A percentile compares a stretch with the other conserved stretches of the same genome.
Conservation (phyloP, 2,797 vertebrate species). For the Poecilia velifera region DNA sequence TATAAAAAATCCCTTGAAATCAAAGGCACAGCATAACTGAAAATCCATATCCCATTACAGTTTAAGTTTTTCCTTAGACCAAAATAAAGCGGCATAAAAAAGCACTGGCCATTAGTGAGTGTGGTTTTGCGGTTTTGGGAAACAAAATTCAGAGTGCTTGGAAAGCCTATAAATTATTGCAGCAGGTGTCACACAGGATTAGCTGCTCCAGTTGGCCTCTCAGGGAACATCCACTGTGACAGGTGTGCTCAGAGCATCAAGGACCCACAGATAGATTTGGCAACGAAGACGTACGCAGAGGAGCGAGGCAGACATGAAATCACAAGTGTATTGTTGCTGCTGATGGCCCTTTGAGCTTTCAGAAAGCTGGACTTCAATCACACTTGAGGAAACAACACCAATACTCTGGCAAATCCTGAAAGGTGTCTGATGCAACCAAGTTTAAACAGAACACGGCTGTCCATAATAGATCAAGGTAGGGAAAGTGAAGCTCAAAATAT, state of each 20-base stretch:
- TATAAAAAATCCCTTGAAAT: slow-evolving; percentile 2
- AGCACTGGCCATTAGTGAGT: slow-evolving; percentile 32
- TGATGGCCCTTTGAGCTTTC: slow-evolving; percentile 63
- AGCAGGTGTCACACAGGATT: slow-evolving; percentile 77
- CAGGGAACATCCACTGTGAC: slow-evolving; percentile 78
- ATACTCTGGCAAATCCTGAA: slow-evolving; percentile 54
- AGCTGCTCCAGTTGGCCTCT: slow-evolving; percentile 78
- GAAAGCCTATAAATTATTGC: slow-evolving; percentile 79
- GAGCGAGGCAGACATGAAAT: slow-evolving; percentile 57
- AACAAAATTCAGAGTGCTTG: slow-evolving; percentile 66
- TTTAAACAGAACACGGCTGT: slow-evolving; percentile 66
- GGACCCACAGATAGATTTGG: slow-evolving; percentile 62
- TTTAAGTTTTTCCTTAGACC: slow-evolving; percentile 11
- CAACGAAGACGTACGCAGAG: slow-evolving; percentile 61
- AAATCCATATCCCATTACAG: slow-evolving; percentile 15
- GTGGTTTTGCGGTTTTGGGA: slow-evolving; percentile 48
- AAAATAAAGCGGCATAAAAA: slow-evolving; percentile 22
- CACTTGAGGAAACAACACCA: slow-evolving; percentile 60
- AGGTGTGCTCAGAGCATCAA: slow-evolving; percentile 76
- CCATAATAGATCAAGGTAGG: slow-evolving; percentile 75
- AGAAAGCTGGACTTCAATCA: slow-evolving; percentile 68
- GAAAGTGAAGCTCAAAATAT: slow-evolving; percentile 49
- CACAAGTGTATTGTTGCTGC: slow-evolving; percentile 57
- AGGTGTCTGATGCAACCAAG: slow-evolving; percentile 69
- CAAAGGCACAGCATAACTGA: slow-evolving; percentile 8